phyloP scores from a whole-genome alignment of 2,888 invertebrate species.

The Ashinkailepas kermadecensis region DNA sequence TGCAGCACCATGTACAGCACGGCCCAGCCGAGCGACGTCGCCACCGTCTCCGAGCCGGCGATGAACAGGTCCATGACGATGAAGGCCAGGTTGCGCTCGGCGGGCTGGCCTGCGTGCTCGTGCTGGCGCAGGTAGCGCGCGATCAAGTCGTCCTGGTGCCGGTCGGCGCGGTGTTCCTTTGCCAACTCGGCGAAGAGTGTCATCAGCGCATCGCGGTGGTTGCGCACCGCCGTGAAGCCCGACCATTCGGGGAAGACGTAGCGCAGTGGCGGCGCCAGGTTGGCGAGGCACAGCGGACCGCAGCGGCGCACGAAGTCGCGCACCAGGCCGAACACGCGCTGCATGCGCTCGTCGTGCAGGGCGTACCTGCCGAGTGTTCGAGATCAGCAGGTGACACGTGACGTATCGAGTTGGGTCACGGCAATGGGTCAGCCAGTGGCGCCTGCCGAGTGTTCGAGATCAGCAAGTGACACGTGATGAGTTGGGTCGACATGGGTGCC shows the following conservation, averaged over 20 bases:
- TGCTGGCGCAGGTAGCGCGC: neutral
- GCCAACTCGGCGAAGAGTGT: neutral
- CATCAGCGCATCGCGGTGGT: conserved; percentile 6
- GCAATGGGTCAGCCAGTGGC: too few species aligned
- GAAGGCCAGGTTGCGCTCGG: conserved; percentile 13
- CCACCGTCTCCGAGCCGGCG: conserved; percentile 2
- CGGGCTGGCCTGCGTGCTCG: neutral
- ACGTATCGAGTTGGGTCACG: too few species aligned
- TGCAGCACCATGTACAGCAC: neutral
- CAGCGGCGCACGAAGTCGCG: neutral
- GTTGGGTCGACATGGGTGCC: too few species aligned
- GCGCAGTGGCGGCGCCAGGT: neutral
- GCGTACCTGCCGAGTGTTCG: neutral
- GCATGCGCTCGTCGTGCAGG: neutral
- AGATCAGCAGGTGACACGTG: neutral
- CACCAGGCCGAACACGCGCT: neutral
- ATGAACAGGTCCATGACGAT: conserved; percentile 9
- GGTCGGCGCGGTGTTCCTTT: neutral
- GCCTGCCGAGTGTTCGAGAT: neutral
- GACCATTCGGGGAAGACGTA: neutral
- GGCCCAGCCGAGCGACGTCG: neutral
- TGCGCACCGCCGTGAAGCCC: neutral
- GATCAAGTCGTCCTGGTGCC: neutral
- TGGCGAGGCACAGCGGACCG: neutral
- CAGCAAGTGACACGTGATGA: too few species aligned